A percentile compares a stretch with the other conserved stretches of the same genome.
Conservation (phyloP, 2,113 vertebrate species). For the Cyanoderma ruficeps region DNA sequence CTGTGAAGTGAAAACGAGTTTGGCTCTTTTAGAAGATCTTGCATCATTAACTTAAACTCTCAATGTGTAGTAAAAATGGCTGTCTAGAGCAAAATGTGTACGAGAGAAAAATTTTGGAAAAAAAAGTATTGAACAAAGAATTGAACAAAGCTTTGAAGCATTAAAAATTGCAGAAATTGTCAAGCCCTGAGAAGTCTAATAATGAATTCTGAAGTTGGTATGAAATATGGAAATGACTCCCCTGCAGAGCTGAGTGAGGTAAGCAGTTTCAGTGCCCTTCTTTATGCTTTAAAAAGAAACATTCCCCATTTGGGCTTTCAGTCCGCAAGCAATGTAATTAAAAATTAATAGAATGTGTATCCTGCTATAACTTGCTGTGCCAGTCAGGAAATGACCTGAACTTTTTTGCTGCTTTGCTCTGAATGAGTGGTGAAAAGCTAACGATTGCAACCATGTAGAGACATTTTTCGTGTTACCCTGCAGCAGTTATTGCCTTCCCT, state of each 20-base stretch:
- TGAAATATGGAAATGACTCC: constrained; percentile 78
- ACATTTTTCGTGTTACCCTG: neutral
- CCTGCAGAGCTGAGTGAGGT: constrained; percentile 83
- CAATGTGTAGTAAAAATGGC: constrained; percentile 73
- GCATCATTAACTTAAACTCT: constrained; percentile 31
- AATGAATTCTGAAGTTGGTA: constrained; percentile 84
- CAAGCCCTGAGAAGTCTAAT: constrained; percentile 67
- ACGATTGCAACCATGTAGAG: neutral
- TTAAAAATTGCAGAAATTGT: constrained; percentile 55
- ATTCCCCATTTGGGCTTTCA: neutral
- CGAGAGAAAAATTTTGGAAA: constrained; percentile 11
- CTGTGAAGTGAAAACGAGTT: constrained; percentile 45
- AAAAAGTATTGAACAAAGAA: constrained; percentile 16
- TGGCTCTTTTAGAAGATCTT: constrained; percentile 7
- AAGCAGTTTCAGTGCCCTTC: constrained; percentile 63
- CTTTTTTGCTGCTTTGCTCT: constrained; percentile 35
- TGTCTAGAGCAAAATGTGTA: constrained; percentile 68
- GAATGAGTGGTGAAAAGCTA: constrained; percentile 45
- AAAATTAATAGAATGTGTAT: constrained; percentile 64
- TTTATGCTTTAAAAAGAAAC: constrained; percentile 27
- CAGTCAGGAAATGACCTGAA: constrained; percentile 66
- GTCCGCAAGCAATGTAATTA: constrained; percentile 27
- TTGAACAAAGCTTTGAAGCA: constrained; percentile 21
- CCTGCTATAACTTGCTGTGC: constrained; percentile 66
- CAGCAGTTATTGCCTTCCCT: neutral